Evolutionary conservation across 2,888 invertebrate genomes (phyloP).

Genomic region (Macrophya annulata): DNA sequence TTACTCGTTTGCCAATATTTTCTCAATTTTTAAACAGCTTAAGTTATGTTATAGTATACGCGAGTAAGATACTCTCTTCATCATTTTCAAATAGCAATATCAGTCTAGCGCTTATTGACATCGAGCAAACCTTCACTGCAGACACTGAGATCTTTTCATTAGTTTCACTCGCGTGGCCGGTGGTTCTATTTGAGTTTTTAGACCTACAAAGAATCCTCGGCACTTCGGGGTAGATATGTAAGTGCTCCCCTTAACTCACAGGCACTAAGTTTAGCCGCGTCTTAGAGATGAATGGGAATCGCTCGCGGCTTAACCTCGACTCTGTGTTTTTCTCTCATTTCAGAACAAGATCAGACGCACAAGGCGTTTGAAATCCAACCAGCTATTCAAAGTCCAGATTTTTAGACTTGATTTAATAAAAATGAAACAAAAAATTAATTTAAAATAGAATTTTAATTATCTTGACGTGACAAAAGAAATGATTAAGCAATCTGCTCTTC

Average conservation of each 20-base stretch:
- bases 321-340: conserved; percentile 52
- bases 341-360: conserved; percentile 62
- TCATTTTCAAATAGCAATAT: conserved; percentile 51
- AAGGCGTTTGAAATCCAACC: conserved; percentile 60
- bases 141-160: conserved; percentile 36
- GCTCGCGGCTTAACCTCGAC: conserved; percentile 62
- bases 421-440: neutral
- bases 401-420: neutral
- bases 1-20: neutral
- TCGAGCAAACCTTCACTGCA: neutral
- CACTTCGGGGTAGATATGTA: conserved; percentile 60
- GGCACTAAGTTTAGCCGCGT: conserved; percentile 72
- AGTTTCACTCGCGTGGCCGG: conserved; percentile 24
- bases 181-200: conserved; percentile 53
- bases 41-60: conserved; percentile 14
- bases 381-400: conserved; percentile 26
- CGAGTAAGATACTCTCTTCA: conserved; percentile 9
- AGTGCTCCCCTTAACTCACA: conserved; percentile 65
- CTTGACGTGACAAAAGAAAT: neutral
- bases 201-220: conserved; percentile 56
- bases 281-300: conserved; percentile 72
- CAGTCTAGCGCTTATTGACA: neutral
- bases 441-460: neutral
- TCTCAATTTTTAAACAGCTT: neutral
- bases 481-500: neutral